A percentile compares a stretch with the other conserved stretches of the same genome.
Evolutionary conservation across 1,140 invertebrate genomes (phyloP).

Genomic region (Ectropis grisescens): DNA sequence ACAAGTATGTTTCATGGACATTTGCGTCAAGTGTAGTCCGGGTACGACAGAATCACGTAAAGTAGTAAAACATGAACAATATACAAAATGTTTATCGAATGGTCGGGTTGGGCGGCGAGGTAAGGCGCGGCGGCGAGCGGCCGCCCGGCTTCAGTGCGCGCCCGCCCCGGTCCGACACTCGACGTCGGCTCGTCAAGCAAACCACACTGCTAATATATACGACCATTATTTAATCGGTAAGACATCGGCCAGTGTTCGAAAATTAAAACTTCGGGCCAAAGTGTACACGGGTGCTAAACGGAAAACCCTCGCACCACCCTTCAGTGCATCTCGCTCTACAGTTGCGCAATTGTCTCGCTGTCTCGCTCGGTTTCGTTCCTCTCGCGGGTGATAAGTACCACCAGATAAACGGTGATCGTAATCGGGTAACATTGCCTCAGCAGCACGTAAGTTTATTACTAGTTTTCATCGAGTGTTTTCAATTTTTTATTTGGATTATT

Average conservation of each 20-base stretch:
- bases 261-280: slow-evolving; percentile 18
- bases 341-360: slow-evolving; percentile 35
- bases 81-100: slow-evolving; percentile 36
- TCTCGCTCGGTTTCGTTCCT: slow-evolving; percentile 24
- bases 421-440: slow-evolving; percentile 32
- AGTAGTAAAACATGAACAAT: slow-evolving; percentile 25
- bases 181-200: slow-evolving; percentile 65
- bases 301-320: background rate
- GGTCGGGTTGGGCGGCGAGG: slow-evolving; percentile 24
- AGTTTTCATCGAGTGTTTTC: too few relatives aligned
- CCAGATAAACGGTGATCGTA: slow-evolving; percentile 23
- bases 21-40: background rate
- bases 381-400: slow-evolving; percentile 36
- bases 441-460: slow-evolving; percentile 42
- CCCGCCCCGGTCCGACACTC: slow-evolving; percentile 65
- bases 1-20: too few relatives aligned
- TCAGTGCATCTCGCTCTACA: slow-evolving; percentile 31
- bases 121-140: slow-evolving; percentile 17
- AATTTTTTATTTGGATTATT: too few relatives aligned
- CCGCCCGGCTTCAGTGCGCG: slow-evolving; percentile 47
- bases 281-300: slow-evolving; percentile 6
- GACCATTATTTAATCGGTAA: slow-evolving; percentile 66
- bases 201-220: slow-evolving; percentile 51
- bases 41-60: slow-evolving; percentile 2
- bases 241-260: slow-evolving; percentile 32